A percentile compares a stretch with the other conserved stretches of the same genome.
Evolutionary conservation across 2,113 vertebrate genomes (phyloP).

Genomic region (Elephas maximus): DNA sequence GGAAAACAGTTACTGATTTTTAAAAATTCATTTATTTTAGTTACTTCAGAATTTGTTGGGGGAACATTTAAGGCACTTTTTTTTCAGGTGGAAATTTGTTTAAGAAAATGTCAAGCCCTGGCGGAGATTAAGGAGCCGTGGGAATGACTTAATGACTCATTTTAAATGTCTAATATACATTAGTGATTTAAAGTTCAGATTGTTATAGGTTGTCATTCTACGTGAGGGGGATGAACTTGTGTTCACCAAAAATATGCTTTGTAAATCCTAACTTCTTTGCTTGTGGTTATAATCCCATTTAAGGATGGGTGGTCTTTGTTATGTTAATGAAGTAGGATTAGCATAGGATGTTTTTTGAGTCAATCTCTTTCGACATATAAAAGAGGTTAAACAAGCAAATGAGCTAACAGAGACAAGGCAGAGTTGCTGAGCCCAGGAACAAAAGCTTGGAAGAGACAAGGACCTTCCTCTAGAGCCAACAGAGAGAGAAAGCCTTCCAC

Average conservation of each 20-base stretch:
- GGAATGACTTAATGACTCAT: background rate
- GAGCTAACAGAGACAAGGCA: too few relatives aligned
- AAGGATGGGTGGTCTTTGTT: too few relatives aligned
- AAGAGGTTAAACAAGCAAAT: too few relatives aligned
- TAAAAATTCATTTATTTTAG: background rate
- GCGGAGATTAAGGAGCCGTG: background rate
- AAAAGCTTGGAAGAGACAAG: too few relatives aligned
- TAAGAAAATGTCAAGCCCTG: conserved; percentile 7
- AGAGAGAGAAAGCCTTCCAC: too few relatives aligned
- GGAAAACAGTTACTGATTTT: background rate
- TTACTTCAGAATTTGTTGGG: background rate
- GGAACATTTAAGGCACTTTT: background rate
- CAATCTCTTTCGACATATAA: too few relatives aligned
- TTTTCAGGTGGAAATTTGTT: background rate
- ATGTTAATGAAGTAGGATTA: too few relatives aligned
- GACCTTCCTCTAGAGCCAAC: too few relatives aligned
- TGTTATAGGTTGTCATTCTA: background rate
- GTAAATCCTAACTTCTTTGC: too few relatives aligned
- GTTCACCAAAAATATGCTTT: background rate
- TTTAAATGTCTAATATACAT: background rate
- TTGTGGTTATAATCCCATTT: too few relatives aligned
- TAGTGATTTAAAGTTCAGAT: conserved; percentile 51
- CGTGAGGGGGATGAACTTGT: background rate
- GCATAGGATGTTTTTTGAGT: too few relatives aligned
- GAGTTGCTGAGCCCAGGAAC: too few relatives aligned